phyloP scores from a whole-genome alignment of 2,797 vertebrate species.

The Sebastolobus alascanus region DNA sequence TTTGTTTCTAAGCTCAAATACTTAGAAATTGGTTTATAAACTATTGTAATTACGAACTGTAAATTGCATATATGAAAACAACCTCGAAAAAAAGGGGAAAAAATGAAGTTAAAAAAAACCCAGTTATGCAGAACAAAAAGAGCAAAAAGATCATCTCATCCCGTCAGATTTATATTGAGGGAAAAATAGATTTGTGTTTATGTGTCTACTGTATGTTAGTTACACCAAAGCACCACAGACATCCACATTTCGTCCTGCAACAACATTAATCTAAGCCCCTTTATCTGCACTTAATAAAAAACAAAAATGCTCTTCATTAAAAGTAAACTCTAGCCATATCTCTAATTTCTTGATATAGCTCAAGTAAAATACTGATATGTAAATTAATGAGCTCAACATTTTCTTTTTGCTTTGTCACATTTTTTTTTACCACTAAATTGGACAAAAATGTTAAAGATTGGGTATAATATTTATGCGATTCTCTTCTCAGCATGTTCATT shows the following conservation, averaged over 20 bases:
- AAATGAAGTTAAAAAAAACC: not conserved
- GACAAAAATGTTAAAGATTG: not conserved
- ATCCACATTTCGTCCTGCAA: not conserved
- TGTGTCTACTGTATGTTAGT: not conserved
- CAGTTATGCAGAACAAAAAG: not conserved
- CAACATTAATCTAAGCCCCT: not conserved
- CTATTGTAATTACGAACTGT: too few relatives aligned
- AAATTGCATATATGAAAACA: too few relatives aligned
- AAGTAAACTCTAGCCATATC: not conserved
- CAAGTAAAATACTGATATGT: not conserved
- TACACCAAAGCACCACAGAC: not conserved
- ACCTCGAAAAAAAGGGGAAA: too few relatives aligned
- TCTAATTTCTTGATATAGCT: not conserved
- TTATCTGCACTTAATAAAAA: not conserved
- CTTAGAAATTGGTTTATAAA: too few relatives aligned
- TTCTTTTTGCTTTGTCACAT: not conserved
- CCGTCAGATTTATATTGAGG: fast-evolving
- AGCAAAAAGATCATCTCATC: not conserved
- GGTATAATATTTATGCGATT: too few relatives aligned
- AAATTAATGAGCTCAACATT: not conserved
- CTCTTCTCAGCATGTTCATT: not conserved
- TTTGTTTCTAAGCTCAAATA: too few relatives aligned
- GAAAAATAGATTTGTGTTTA: too few relatives aligned
- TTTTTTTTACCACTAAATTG: not conserved
- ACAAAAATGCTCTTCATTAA: not conserved